Evolutionary conservation across 2,888 invertebrate genomes (phyloP).

Genomic region (Tethea ocularis): DNA sequence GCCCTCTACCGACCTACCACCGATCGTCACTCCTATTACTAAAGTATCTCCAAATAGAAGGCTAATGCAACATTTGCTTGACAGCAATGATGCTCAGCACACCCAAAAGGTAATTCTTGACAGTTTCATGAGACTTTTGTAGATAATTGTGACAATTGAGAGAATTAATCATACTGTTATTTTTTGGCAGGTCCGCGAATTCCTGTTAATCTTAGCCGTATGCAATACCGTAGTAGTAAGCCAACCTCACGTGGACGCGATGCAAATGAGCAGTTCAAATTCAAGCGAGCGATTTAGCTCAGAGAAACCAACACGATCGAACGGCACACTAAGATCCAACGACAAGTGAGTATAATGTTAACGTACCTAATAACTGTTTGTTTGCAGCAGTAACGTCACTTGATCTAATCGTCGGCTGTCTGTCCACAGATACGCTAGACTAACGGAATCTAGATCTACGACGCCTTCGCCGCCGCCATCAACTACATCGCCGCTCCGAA

Average conservation of each 20-base stretch:
- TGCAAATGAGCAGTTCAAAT: slow-evolving; percentile 85
- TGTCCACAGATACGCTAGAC: slow-evolving; percentile 85
- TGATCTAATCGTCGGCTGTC: not conserved
- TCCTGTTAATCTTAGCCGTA: slow-evolving; percentile 94
- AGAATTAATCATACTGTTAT: not conserved
- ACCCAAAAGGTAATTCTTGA: slow-evolving; percentile 78
- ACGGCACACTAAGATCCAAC: slow-evolving; percentile 67
- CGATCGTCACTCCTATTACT: slow-evolving; percentile 73
- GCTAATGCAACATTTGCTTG: slow-evolving; percentile 69
- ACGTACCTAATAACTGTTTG: not conserved
- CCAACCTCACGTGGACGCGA: slow-evolving; percentile 88
- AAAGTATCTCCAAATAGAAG: slow-evolving; percentile 73
- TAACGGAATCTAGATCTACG: slow-evolving; percentile 90
- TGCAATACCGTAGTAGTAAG: slow-evolving; percentile 99
- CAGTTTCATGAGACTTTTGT: not conserved
- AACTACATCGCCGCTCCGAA: slow-evolving; percentile 65
- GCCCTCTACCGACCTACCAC: slow-evolving; percentile 80
- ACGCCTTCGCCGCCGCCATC: slow-evolving; percentile 89
- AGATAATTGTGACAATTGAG: not conserved
- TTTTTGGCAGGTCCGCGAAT: slow-evolving; percentile 89
- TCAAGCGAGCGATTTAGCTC: slow-evolving; percentile 75
- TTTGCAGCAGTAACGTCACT: not conserved
- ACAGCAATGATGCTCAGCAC: slow-evolving; percentile 79
- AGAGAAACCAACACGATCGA: slow-evolving; percentile 57
- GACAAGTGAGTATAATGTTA: slow-evolving; percentile 66